phyloP scores from a whole-genome alignment of 2,113 vertebrate species.

The Pedionomus torquatus region DNA sequence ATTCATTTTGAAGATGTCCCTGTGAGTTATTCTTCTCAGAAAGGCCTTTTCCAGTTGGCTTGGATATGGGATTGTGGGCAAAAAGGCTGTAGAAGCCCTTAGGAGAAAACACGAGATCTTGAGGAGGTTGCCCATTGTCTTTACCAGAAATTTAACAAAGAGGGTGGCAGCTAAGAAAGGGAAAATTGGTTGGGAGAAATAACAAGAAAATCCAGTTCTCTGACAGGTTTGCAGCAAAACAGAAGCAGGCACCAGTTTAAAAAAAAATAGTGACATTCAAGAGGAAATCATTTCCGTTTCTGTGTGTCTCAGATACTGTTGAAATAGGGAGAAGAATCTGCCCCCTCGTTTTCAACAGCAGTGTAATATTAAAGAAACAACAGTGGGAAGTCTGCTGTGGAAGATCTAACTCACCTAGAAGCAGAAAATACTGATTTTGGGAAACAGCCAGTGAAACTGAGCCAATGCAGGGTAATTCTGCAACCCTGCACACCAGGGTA shows the following conservation, averaged over 20 bases:
- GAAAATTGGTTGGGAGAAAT: not conserved
- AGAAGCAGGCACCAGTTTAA: not conserved
- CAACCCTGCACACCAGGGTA: not conserved
- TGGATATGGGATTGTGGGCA: not conserved
- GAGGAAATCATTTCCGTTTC: not conserved
- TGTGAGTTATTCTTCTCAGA: constrained; percentile 75
- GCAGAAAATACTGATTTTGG: constrained; percentile 16
- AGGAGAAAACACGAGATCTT: accelerated
- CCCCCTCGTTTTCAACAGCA: not conserved
- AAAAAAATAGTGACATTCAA: not conserved
- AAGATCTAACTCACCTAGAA: not conserved
- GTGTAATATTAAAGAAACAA: not conserved
- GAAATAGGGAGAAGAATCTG: not conserved
- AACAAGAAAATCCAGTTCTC: not conserved
- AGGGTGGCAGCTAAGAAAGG: not conserved
- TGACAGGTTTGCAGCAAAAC: not conserved
- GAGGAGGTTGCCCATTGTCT: accelerated
- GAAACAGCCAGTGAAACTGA: constrained; percentile 11
- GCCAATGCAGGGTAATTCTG: not conserved
- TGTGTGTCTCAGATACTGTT: not conserved
- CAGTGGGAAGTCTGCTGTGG: not conserved
- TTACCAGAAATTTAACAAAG: not conserved
- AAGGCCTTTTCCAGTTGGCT: not conserved
- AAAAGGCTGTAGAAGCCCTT: not conserved
- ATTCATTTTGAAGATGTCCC: constrained; percentile 90